These are phyloP conservation scores for Tragelaphus scriptus DNA, from an alignment of 2,113 vertebrate species.

Conservation along the genomic window DNA sequence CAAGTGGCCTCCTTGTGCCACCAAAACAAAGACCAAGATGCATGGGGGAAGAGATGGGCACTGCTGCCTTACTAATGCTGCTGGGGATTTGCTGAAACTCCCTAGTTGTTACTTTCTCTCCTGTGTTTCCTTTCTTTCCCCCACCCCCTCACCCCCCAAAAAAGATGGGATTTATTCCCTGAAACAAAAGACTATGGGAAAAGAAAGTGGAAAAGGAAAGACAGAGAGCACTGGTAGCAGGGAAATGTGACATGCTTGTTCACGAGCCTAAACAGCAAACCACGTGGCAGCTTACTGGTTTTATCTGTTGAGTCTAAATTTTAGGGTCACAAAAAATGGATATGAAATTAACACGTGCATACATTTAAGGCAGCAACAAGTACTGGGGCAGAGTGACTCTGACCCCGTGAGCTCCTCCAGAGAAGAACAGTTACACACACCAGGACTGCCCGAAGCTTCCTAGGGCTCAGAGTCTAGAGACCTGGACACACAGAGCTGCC, in stretches of 20 bases:
- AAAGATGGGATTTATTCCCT: neutral
- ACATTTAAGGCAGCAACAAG: too few relatives aligned
- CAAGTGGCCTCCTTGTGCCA: neutral
- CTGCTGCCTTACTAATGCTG: neutral
- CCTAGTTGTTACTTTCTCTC: neutral
- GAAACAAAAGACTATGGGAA: neutral
- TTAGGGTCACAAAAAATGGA: neutral
- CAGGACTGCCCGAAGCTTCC: accelerated
- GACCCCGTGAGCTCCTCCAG: accelerated
- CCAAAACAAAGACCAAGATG: neutral
- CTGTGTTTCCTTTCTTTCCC: neutral
- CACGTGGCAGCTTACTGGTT: accelerated
- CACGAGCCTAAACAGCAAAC: accelerated
- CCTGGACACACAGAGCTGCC: neutral
- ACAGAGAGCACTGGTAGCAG: accelerated
- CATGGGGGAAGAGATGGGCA: accelerated
- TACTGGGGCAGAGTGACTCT: neutral
- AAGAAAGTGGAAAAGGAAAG: neutral
- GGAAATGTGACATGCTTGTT: neutral
- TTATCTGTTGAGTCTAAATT: too few relatives aligned
- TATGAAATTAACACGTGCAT: neutral
- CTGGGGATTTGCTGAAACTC: neutral
- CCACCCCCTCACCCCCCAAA: accelerated
- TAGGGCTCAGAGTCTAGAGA: neutral
- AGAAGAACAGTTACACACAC: neutral